Base-by-base conservation (phyloP, 1,140 invertebrate genomes). In the Scaptomyza graminum region DNA sequence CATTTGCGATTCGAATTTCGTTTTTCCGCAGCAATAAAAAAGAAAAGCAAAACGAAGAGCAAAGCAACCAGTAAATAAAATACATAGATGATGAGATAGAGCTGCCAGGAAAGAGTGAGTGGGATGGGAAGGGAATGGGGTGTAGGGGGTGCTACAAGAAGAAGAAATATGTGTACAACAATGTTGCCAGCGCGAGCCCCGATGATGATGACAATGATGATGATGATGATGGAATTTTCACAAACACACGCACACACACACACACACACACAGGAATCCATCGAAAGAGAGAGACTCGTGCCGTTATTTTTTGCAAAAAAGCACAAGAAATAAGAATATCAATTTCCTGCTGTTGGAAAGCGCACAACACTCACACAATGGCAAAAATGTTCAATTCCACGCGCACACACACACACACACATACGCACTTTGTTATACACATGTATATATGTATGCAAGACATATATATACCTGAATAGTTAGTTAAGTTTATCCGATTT, bases 301-400 rank as follows among this genome's bases (percentile, higher is more conserved):
- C 34, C 55, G 61, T 61, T 65, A 60, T 74, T 76, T 76, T 81
- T 81, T 71, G 68, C 62, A 71, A 71, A 65, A 69, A 63, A 66
- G 71, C 79, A 76, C 75, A 72, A 79, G 81, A 79, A 84, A 84
- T 76, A 84, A 79, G 80, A 84, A 84, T 84, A 84, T 83, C 76
- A 83, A 83, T 84, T 79, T 84, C 80, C 76, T 76, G 65, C 76
- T 76, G 69, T 76, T 79, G 76, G 76, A 79, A 79, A 76, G 76
- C 64, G 67, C 50, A 71, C 62, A 51, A 34, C 46, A 67, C 63
- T 49, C 50, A 61, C 50, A 73, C 70, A 62, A 73, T 68, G 51
- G 44, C 63, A 75, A 64, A 74, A 74, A 70, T 63, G 49, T 74
- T 74, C 71, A 60, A 52, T 63, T 74, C 67, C 62, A 78, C 55